Evolutionary conservation across 2,113 vertebrate genomes (phyloP).

Genomic region (Azemiops feae): DNA sequence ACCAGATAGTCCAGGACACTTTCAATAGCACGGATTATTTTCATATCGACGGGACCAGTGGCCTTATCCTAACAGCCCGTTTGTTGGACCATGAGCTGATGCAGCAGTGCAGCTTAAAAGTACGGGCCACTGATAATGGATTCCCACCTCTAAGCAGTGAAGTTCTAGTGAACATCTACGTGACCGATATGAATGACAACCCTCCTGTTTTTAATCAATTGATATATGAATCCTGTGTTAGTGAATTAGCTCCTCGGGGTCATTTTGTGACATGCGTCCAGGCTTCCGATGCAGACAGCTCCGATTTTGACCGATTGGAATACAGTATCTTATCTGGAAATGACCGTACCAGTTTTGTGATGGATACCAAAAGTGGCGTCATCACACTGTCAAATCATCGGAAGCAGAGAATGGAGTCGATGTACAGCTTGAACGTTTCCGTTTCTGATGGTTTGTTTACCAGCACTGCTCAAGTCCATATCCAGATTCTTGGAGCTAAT

Average conservation of each 20-base stretch:
- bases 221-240: constrained; percentile 93
- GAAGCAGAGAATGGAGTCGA: constrained; percentile 88
- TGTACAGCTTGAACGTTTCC: constrained; percentile 90
- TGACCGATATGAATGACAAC: constrained; percentile 94
- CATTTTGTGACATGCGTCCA: constrained; percentile 96
- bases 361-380: constrained; percentile 85
- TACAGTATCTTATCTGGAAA: constrained; percentile 95
- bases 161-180: constrained; percentile 82
- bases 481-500: constrained; percentile 87
- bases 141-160: constrained; percentile 89
- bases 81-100: constrained; percentile 89
- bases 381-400: constrained; percentile 86
- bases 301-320: constrained; percentile 84
- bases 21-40: constrained; percentile 95
- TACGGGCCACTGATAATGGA: constrained; percentile 90
- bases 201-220: constrained; percentile 93
- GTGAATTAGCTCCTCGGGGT: constrained; percentile 88
- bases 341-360: constrained; percentile 86
- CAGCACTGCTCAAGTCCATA: constrained; percentile 92
- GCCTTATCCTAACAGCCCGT: constrained; percentile 91
- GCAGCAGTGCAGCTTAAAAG: constrained; percentile 83
- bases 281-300: constrained; percentile 91
- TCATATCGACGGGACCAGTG: constrained; percentile 93
- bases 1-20: constrained; percentile 89
- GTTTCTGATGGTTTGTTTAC: constrained; percentile 95